These are phyloP conservation scores for Vimba vimba DNA, from an alignment of 2,113 vertebrate species.

Conservation along the genomic window DNA sequence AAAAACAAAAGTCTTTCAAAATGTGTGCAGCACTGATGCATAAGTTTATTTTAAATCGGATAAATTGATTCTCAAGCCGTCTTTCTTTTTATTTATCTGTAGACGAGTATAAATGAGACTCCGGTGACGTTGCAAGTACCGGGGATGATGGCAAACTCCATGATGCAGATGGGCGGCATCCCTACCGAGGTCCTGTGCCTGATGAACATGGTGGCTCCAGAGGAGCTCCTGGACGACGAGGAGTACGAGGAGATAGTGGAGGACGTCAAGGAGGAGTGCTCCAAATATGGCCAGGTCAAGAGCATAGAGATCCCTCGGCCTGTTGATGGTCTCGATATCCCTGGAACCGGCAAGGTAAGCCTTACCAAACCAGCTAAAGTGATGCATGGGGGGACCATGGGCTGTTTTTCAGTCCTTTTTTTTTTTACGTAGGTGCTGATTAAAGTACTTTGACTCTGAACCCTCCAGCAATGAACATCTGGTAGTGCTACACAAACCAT, in stretches of 20 bases:
- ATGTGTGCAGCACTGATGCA: not conserved
- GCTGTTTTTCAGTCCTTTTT: not conserved
- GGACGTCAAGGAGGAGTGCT: slow-evolving; percentile 89
- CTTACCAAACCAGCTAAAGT: not conserved
- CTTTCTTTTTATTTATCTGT: not conserved
- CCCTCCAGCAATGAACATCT: slow-evolving; percentile 19
- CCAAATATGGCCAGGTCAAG: slow-evolving; percentile 92
- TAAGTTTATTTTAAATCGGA: not conserved
- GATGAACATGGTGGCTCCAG: slow-evolving; percentile 95
- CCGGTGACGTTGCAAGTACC: slow-evolving; percentile 93
- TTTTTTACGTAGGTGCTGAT: not conserved
- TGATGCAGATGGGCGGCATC: slow-evolving; percentile 89
- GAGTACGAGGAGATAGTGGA: slow-evolving; percentile 94
- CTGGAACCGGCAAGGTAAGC: slow-evolving; percentile 89
- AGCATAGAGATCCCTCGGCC: slow-evolving; percentile 94
- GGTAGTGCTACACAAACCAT: not conserved
- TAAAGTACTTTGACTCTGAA: not conserved
- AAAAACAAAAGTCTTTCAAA: not conserved
- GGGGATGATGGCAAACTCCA: slow-evolving; percentile 87
- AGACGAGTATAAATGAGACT: slow-evolving; percentile 94
- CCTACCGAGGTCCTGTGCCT: slow-evolving; percentile 91
- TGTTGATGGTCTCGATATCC: slow-evolving; percentile 90
- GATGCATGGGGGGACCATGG: not conserved
- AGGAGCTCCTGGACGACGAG: slow-evolving; percentile 90
- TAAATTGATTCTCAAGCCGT: not conserved